Base-by-base conservation (phyloP, 2,888 invertebrate species). In the Apodemia hepburni region DNA sequence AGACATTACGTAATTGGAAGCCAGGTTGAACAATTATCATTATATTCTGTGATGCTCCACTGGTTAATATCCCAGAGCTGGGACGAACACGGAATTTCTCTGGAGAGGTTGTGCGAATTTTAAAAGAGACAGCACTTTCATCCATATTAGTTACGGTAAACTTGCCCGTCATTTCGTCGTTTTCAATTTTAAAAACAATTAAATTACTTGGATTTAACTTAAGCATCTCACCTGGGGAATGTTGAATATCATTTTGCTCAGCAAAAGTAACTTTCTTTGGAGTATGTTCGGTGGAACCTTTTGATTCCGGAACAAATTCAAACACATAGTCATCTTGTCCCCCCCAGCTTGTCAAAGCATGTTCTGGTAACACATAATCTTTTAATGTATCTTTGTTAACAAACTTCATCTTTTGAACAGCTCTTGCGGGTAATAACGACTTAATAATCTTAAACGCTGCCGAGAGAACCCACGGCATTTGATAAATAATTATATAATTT, bases 51-150 rank as follows among this genome's bases (percentile, higher is more conserved):
- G 92, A 90, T 3, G 93, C 93, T 9, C 95, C 94, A 0, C 95
- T 93, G 1, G 92, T 85, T 61, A 98, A 80, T 7, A 94, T 87
- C 0, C 98, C 98, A 7, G 95, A 94, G 73, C 97, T 97, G 0
- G 98, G 98, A 61, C 97, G 93, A 1, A 99, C 99, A 38, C 97
- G 92, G 86, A 98, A 99, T 82, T 98, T 98, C 75, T 98, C 98
- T 0, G 98, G 99, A 0, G 98, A 96, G 4, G 98, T 99, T 15
- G 98, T 99, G 85, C 99, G 97, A 68, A 99, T 96, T 96, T 98
- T 89, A 59, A 92, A 93, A 1, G 85, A 89, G 0, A 92, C 72
- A 0, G 79, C 75, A 38, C 83, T 78, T 0, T 92, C 90, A 64
- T 95, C 94, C 73, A 93, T 92, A 77, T 97, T 97, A 35, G 94